Conservation (phyloP, 2,888 invertebrate species). For the Neoitamus cyanurus region DNA sequence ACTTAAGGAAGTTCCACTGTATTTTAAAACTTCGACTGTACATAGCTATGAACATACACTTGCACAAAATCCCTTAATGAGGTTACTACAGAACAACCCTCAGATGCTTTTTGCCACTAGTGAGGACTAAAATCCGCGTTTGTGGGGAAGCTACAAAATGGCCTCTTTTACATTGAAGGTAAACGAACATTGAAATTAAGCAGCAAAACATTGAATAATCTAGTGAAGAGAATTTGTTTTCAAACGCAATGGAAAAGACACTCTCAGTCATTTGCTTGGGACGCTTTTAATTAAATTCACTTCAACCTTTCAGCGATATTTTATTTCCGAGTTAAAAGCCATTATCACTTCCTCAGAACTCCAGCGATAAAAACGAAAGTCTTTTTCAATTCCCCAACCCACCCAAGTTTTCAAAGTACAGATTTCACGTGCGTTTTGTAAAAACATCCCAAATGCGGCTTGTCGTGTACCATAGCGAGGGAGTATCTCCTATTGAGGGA, state of each 20-base stretch:
- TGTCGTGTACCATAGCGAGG: neutral
- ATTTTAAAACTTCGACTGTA: no score
- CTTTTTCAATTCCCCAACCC: neutral
- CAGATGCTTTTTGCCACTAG: no score
- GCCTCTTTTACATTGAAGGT: no score
- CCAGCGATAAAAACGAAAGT: neutral
- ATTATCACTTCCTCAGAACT: neutral
- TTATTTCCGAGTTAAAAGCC: neutral
- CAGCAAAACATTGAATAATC: neutral
- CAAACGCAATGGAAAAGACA: neutral
- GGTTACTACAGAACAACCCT: no score
- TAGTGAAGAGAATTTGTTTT: no score
- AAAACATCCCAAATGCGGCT: neutral
- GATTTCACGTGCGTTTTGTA: neutral
- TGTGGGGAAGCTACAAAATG: no score
- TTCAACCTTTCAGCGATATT: neutral
- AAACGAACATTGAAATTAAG: neutral
- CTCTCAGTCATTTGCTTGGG: neutral
- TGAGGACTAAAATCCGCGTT: no score
- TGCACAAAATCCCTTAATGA: no score
- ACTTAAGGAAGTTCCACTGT: no score
- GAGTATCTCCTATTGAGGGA: neutral
- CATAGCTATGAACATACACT: no score
- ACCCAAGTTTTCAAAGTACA: neutral
- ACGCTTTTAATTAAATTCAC: neutral